Base-by-base conservation (phyloP, 2,113 vertebrate genomes). In the Cochlearius cochlearius region DNA sequence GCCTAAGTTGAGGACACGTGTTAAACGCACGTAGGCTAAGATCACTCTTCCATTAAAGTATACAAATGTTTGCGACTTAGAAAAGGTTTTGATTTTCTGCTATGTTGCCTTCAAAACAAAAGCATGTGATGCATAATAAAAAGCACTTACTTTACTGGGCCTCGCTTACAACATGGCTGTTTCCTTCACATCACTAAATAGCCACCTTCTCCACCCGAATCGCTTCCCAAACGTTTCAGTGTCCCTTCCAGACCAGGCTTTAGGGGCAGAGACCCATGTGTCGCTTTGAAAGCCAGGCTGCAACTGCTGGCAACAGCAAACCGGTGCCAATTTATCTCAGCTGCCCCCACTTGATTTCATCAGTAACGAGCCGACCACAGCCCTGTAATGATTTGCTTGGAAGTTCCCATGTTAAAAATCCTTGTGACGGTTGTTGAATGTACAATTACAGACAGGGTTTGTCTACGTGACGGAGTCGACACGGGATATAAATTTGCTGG, bases 341-440 rank as follows among this genome's bases (percentile, higher is more conserved):
- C 76, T 78, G 72, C 21, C 10, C 71, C 19, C 39, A 7, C 23
- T 47, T 7, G 25, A 10, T 10, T 26, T 22, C 71, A 9, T 1
- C 86, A 3, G 66, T 3, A 2, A 11, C 1, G 18, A 19, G 49
- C 85, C 18, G 73, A 14, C 5, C 23, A 3, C 81, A 58, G 56
- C 88, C 12, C 39, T 10, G 27, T 2, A 3, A 5, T 1, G 55
- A 21, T 56, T 6, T 3, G 20, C 63, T 15, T n/a, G 11, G 59
- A 20, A 41, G 19, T 39, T 17, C 8, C 29, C 4, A 22, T 0
- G 4, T 34, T 17, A 18, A 22, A 63, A 49, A 41, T 12, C 19
- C 56, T 5, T 4, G 2, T 1, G 8, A 3, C 5, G 0, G 12
- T 43, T 15, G 49, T 3, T 9, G 41, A n/a, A 12, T 3, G 1